phyloP scores from a whole-genome alignment of 2,888 invertebrate species.

The Zygothrica quintamaculata region DNA sequence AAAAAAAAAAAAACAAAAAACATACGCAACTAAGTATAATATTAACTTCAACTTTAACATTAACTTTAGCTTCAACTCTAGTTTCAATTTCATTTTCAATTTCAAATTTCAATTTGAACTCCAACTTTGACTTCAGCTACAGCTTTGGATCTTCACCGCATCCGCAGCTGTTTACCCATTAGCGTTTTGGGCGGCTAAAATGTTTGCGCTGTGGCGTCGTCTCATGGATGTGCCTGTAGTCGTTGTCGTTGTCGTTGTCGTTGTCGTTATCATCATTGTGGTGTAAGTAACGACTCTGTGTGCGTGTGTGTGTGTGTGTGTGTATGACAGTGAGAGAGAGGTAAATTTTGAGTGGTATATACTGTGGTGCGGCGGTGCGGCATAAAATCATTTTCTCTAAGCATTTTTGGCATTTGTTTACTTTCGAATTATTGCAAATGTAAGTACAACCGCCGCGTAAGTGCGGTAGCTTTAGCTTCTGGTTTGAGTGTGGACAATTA shows the following conservation, averaged over 20 bases:
- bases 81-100: conserved; percentile 2
- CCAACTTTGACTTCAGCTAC: conserved; percentile 24
- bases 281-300: no score
- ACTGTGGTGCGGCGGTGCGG: conserved; percentile 18
- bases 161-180: conserved; percentile 80
- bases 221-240: conserved; percentile 11
- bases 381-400: conserved; percentile 61
- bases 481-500: conserved; percentile 27
- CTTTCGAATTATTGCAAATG: conserved; percentile 76
- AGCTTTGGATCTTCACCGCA: conserved; percentile 65
- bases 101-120: conserved; percentile 22
- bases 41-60: background rate
- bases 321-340: no score
- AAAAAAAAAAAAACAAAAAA: no score
- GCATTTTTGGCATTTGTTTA: conserved; percentile 73
- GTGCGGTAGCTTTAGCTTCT: conserved; percentile 57
- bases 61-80: conserved; percentile 13
- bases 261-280: background rate
- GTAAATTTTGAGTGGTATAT: background rate
- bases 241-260: conserved; percentile 7
- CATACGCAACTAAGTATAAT: conserved; percentile 21
- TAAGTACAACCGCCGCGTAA: conserved; percentile 66
- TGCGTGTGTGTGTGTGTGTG: no score
- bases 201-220: conserved; percentile 66
- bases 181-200: conserved; percentile 77